Conservation (phyloP, 2,797 vertebrate genomes). For the Sebastes reedi region DNA sequence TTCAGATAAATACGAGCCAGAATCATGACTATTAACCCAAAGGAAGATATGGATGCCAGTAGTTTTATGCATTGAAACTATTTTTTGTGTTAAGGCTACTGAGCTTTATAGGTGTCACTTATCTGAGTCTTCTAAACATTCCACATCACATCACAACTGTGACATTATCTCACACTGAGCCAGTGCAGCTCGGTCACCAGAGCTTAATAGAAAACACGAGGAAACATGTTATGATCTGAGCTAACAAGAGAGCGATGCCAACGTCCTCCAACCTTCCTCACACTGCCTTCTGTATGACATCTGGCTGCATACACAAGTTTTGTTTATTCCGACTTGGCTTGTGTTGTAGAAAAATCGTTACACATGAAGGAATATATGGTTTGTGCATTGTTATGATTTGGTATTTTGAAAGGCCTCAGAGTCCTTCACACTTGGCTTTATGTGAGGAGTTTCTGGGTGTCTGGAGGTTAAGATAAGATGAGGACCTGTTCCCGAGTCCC, state of each 20-base stretch:
- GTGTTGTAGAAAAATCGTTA: not conserved
- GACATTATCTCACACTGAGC: conserved; percentile 1
- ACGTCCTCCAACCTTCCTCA: conserved; percentile 5
- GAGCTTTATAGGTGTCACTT: not conserved
- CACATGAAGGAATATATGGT: not conserved
- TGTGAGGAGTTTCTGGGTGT: not conserved
- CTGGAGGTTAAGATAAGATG: not conserved
- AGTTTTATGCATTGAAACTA: not conserved
- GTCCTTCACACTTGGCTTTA: not conserved
- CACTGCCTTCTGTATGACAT: conserved; percentile 16
- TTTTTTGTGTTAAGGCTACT: not conserved
- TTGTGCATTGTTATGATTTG: not conserved
- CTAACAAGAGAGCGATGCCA: conserved; percentile 12
- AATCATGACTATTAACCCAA: no score
- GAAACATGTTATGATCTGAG: not conserved
- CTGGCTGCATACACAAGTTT: conserved; percentile 37
- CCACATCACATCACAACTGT: not conserved
- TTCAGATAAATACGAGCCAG: no score
- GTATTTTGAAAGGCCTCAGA: not conserved
- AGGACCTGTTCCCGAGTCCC: not conserved
- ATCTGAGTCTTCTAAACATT: not conserved
- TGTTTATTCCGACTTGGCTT: conserved; percentile 45
- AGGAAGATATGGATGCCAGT: not conserved
- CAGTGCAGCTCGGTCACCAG: not conserved
- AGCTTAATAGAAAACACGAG: not conserved